phyloP scores from a whole-genome alignment of 2,797 vertebrate genomes.

The Pristis pectinata region DNA sequence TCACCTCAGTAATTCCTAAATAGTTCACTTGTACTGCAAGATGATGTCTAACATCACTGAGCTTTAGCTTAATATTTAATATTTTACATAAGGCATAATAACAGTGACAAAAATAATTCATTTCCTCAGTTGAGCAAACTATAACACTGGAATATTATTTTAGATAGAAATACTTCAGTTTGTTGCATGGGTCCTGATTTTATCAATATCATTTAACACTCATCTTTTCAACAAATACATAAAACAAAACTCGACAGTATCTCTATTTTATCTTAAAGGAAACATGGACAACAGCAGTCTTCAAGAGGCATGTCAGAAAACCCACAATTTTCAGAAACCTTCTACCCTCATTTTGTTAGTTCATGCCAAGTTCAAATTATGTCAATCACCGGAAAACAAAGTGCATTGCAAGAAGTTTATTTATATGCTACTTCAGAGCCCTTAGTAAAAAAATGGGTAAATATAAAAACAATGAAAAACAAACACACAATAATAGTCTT shows the following conservation, averaged over 20 bases:
- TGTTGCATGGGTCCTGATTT: neutral
- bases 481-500: conserved; percentile 52
- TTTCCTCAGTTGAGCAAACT: neutral
- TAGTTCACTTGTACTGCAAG: neutral
- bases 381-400: conserved; percentile 43
- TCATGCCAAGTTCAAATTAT: conserved; percentile 36
- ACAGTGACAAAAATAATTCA: neutral
- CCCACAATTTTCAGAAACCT: conserved; percentile 23
- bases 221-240: neutral
- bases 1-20: neutral
- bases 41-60: neutral
- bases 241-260: neutral
- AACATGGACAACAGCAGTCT: conserved; percentile 17
- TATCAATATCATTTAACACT: neutral
- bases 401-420: conserved; percentile 46
- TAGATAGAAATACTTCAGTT: neutral
- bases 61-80: neutral
- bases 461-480: conserved; percentile 49
- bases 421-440: conserved; percentile 52
- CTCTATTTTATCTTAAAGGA: conserved; percentile 31
- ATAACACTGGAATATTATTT: neutral
- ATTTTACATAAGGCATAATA: neutral
- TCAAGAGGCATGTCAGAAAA: conserved; percentile 17
- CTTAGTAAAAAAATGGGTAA: conserved; percentile 51
- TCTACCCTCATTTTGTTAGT: neutral